Evolutionary conservation across 2,888 invertebrate genomes (phyloP), one percentile per base, ranked within the genome.

Genomic region (Volucella inflata): DNA sequence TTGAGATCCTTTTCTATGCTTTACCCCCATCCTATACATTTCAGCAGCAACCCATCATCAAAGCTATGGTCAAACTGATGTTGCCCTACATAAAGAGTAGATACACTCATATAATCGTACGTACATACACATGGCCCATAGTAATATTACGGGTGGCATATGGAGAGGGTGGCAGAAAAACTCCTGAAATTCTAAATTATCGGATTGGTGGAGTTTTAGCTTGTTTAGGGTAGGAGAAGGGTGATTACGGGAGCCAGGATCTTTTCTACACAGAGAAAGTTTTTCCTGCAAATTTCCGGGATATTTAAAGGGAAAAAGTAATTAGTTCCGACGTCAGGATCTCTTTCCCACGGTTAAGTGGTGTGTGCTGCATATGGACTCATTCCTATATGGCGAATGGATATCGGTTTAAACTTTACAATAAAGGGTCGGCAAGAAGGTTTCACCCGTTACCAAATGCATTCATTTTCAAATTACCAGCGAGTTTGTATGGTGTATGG

Each of bases 291-390:
- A 80, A 80, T 85, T 80, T 80, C 80, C 84, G 80, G 21, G 80
- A 67, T 65, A 60, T 70, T 75, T 81, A 42, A 77, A 75, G 65
- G 50, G 72, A 60, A 80, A 75, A 85, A 80, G 84, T 85, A 85
- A 85, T 85, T 85, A 85, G 80, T 85, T 85, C 76, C 55, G 80
- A 80, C 75, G 75, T 81, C 76, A 80, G 84, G 80, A 80, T 76
- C 71, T 42, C 70, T 75, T 84, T 80, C 84, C 70, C 84, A 71
- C 75, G 75, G 80, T 81, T 81, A 85, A 85, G 75, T 76, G 84
- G 75, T 55, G 21, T 21, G 21, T 21, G 21, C 21, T 21, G 71
- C 80, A 85, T 80, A 80, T 80, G 80, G 71, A 80, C 51, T 53
- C 50, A 40, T 65, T 46, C 57, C 12, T 12, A 10, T 16, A 60